Evolutionary conservation across 1,140 invertebrate species (phyloP).

Genomic region (Atta texana): DNA sequence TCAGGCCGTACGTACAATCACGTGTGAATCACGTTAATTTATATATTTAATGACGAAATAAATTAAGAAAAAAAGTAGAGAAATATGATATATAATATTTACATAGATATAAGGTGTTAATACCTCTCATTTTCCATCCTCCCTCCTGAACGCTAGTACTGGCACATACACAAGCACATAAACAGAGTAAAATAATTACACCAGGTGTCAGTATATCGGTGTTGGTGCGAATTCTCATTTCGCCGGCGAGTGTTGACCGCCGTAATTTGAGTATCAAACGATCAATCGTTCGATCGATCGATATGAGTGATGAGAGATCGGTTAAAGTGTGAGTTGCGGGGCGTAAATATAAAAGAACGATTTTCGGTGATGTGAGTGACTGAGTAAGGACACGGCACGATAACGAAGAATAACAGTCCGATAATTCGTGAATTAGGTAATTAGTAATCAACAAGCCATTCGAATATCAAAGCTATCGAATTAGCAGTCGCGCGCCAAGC

Average conservation of each 20-base stretch:
- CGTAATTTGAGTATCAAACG: background rate
- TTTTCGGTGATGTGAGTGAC: slow-evolving; percentile 32
- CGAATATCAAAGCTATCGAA: slow-evolving; percentile 77
- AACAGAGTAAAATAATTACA: slow-evolving; percentile 36
- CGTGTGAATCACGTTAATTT: slow-evolving; percentile 11
- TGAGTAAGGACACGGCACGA: background rate
- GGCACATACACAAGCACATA: slow-evolving; percentile 45
- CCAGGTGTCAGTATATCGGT: background rate
- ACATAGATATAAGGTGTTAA: slow-evolving; percentile 14
- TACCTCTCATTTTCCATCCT: slow-evolving; percentile 21
- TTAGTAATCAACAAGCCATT: slow-evolving; percentile 80
- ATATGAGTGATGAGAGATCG: background rate
- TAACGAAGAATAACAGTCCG: slow-evolving; percentile 41
- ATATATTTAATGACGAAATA: slow-evolving; percentile 1
- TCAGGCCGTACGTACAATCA: background rate
- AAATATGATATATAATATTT: slow-evolving; percentile 17
- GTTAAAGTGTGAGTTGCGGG: slow-evolving; percentile 4
- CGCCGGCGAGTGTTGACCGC: background rate
- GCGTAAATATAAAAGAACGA: slow-evolving; percentile 27
- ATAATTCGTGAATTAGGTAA: slow-evolving; percentile 69
- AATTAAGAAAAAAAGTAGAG: slow-evolving; percentile 5
- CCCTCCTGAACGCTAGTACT: slow-evolving; percentile 32
- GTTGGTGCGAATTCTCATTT: slow-evolving; percentile 17
- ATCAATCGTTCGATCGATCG: background rate
- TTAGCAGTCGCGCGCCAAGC: slow-evolving; percentile 81